phyloP scores from a whole-genome alignment of 2,888 invertebrate genomes.

The Eilema griseolum region DNA sequence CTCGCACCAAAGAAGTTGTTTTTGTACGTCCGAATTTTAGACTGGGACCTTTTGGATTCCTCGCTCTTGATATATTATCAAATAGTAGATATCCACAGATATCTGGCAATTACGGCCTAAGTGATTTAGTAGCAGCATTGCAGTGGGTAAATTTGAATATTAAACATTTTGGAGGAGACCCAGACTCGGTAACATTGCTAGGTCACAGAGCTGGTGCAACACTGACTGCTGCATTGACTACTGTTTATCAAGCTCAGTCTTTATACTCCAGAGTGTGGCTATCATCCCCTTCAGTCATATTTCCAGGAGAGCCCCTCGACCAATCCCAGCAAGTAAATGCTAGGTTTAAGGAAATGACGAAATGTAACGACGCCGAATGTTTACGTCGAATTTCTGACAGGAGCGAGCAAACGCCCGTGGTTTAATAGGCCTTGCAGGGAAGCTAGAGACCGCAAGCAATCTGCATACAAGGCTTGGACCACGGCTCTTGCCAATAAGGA shows the following conservation, averaged over 20 bases:
- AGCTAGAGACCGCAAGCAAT: too few species aligned
- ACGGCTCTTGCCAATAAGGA: too few species aligned
- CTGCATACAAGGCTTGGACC: too few species aligned
- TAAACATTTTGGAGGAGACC: conserved; percentile 94
- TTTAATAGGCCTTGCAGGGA: too few species aligned
- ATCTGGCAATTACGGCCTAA: conserved; percentile 95
- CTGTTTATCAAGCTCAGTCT: too few species aligned
- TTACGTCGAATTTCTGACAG: conserved; percentile 83
- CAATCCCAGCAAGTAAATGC: conserved; percentile 88
- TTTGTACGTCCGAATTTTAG: conserved; percentile 96
- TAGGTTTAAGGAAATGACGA: conserved; percentile 86
- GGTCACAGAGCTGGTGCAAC: too few species aligned
- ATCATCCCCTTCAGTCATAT: too few species aligned
- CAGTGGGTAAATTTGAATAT: conserved; percentile 94
- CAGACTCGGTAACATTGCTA: too few species aligned
- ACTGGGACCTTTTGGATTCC: conserved; percentile 92
- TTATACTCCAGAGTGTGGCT: too few species aligned
- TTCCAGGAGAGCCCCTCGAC: too few species aligned
- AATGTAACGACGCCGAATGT: conserved; percentile 87
- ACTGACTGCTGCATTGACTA: too few species aligned
- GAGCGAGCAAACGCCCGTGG: too few species aligned
- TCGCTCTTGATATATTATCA: conserved; percentile 91
- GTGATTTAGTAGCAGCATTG: conserved; percentile 92
- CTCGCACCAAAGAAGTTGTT: conserved; percentile 92
- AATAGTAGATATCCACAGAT: conserved; percentile 90